Base-by-base conservation (phyloP, 2,113 vertebrate genomes). In the sheep (Ovis aries) region DNA sequence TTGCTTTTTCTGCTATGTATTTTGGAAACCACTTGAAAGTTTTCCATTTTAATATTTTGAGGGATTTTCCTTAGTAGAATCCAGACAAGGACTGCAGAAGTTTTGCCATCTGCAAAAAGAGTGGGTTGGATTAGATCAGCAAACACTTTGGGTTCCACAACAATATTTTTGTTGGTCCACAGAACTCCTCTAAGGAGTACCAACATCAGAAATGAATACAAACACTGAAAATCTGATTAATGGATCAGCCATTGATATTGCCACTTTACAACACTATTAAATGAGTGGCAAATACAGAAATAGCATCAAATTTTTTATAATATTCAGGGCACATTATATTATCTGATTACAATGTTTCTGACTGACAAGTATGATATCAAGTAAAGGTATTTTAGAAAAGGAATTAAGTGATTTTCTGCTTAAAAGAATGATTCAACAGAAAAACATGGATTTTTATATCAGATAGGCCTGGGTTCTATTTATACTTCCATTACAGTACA, bases 31-130 rank as follows among this genome's bases (percentile, higher is more conserved):
- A 74, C 83, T 97, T 96, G 82, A 97, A 88, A 97, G 85, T 93
- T 97, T 98, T 94, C 88, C 67, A 86, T 95, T 96, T 97, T 98
- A 96, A 96, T 94, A 97, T 98, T 97, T 94, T 97, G 87, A 97
- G 92, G 86, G 33, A 94, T 96, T 98, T 98, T 97, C 95, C 86
- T 96, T 91, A 48, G 82, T 97, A 97, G 60, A 97, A 97, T 89
- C 62, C 78, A 97, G 96, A 94, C 96, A 94, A 97, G 93, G 48
- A 84, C 81, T 97, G 59, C 95, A 97, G 91, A 98, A 97, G 96
- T 98, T 98, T 97, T 97, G 86, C 97, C 97, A 97, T 98, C 96
- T 97, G 97, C 82, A 97, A 97, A 96, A 97, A 92, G 94, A 96
- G 94, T 91, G 97, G 96, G 97, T 74, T 97, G 95, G 48, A 95